phyloP scores from a whole-genome alignment of 2,113 vertebrate species.

The Mormyrus lacerda region DNA sequence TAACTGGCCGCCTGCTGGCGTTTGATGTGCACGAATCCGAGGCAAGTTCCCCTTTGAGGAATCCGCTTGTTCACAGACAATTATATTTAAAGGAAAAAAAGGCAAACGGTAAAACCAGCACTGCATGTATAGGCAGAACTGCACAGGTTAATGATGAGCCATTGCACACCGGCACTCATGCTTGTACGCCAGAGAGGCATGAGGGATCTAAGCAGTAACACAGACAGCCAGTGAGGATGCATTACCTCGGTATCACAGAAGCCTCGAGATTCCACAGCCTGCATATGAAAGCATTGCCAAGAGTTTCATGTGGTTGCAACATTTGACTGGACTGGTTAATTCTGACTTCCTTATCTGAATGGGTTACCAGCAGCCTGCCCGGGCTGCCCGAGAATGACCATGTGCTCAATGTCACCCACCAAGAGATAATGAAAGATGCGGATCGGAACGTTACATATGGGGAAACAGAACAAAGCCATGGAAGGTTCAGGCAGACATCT shows the following conservation, averaged over 20 bases:
- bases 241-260: background rate
- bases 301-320: background rate
- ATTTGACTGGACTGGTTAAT: background rate
- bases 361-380: too few species aligned
- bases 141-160: background rate
- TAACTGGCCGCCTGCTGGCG: background rate
- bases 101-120: background rate
- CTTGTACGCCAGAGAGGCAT: background rate
- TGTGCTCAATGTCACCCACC: background rate
- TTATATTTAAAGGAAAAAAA: background rate
- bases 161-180: background rate
- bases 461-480: background rate
- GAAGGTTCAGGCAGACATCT: background rate
- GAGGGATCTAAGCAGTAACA: background rate
- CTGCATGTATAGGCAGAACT: background rate
- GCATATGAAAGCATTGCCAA: background rate
- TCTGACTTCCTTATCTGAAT: background rate
- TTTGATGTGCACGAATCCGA: background rate
- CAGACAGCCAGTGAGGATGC: background rate
- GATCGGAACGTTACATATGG: background rate
- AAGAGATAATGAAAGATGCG: background rate
- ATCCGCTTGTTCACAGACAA: background rate
- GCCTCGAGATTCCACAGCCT: background rate
- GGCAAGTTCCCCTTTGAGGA: background rate
- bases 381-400: background rate